Conservation (phyloP, 2,888 invertebrate species). For the Ormyrus labotus region DNA sequence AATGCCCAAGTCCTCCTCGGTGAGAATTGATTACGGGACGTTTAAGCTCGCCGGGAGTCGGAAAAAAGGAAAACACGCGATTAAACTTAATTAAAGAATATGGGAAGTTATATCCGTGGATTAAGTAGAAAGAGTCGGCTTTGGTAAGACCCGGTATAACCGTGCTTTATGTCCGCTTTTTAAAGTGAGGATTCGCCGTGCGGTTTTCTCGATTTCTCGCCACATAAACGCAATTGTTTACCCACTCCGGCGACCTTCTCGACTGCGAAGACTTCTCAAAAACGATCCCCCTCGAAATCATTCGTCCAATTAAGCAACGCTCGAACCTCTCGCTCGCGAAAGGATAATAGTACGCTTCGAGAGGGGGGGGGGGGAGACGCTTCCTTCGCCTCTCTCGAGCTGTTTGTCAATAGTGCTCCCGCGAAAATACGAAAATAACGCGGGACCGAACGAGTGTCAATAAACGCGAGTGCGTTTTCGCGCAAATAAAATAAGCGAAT, state of each 20-base stretch:
- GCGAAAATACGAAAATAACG: constrained; percentile 25
- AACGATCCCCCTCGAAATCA: too few species aligned
- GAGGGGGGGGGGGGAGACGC: neutral
- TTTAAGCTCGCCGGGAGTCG: neutral
- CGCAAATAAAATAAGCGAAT: neutral
- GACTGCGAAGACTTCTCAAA: too few species aligned
- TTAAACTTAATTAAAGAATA: constrained; percentile 7
- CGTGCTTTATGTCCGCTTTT: too few species aligned
- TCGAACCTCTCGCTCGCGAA: too few species aligned
- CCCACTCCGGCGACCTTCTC: too few species aligned
- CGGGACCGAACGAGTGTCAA: neutral
- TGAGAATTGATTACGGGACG: too few species aligned
- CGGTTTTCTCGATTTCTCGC: too few species aligned
- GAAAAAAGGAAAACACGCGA: neutral
- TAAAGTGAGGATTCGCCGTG: too few species aligned
- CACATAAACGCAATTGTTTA: too few species aligned
- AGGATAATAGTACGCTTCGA: too few species aligned
- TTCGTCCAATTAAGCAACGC: too few species aligned
- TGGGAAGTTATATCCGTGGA: constrained; percentile 21
- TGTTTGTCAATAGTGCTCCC: constrained; percentile 46
- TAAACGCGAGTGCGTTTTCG: neutral
- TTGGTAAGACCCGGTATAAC: neutral
- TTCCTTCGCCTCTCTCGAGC: constrained; percentile 17
- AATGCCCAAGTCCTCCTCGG: too few species aligned
- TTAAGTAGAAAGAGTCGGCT: constrained; percentile 13